Conservation (phyloP, 2,113 vertebrate genomes). For the Todiramphus saurophagus region DNA sequence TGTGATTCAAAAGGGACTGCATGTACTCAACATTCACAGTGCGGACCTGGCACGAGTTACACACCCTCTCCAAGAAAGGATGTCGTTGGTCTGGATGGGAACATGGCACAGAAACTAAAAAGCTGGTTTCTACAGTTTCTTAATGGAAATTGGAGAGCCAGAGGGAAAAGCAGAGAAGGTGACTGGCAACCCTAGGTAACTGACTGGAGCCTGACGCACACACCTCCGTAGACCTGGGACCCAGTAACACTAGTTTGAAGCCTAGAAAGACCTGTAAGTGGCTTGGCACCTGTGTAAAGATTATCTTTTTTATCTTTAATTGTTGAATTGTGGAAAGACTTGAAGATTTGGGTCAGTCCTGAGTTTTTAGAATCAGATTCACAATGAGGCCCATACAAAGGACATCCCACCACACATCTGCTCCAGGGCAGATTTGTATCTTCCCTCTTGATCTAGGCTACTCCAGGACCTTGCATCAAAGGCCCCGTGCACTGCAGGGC, state of each 20-base stretch:
- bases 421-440: background rate
- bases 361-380: background rate
- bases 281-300: background rate
- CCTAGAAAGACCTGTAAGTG: background rate
- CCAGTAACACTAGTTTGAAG: background rate
- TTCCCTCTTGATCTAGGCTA: background rate
- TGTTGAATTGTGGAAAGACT: background rate
- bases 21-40: slow-evolving; percentile 17
- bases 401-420: background rate
- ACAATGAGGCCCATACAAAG: background rate
- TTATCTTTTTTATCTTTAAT: background rate
- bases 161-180: background rate
- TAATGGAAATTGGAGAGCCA: background rate
- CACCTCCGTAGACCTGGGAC: background rate
- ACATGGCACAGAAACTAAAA: background rate
- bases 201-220: background rate
- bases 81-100: background rate
- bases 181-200: background rate
- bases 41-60: background rate
- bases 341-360: background rate
- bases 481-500: background rate
- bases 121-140: background rate
- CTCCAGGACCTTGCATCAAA: background rate
- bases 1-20: slow-evolving; percentile 66
- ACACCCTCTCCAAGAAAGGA: slow-evolving; percentile 25